Base-by-base conservation (phyloP, 1,140 invertebrate species). In the Cardiocondyla obscurior region DNA sequence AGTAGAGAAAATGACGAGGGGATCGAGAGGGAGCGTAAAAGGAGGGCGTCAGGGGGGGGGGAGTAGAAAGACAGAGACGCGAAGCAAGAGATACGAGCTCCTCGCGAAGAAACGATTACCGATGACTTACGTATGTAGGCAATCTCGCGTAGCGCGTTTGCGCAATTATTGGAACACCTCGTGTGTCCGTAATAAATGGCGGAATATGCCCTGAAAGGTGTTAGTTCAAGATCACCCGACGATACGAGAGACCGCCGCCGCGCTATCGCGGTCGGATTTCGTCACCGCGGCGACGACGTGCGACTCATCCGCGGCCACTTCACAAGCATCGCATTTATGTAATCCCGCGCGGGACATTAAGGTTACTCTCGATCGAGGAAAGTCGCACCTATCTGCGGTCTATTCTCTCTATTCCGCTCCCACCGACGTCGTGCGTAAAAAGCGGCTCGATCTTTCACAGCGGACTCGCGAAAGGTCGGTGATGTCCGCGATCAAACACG, bases 111-210 rank as follows among this genome's bases (percentile, higher is more conserved):
- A 87, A 76, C 87, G 90, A 93, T 93, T 92, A 91, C 89, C 88
- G 85, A 90, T 90, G 91, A 90, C 90, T 90, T 91, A 91, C 89
- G 90, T 91, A 91, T 91, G 87, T 90, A 91, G 84, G 84, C 87
- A 92, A 92, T 92, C 90, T 91, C 87, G 87, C 72, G 39, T 62
- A 46, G 86, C 64, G 86, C 64, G 89, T 91, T 93, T 92, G 90
- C 90, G 90, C 91, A 92, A 93, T 93, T 93, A 92, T 92, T 92
- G 85, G 88, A 93, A 92, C 89, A 89, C 89, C 88, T 90, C 86
- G 84, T 92, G 55, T 60, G 90, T 90, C 83, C 88, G 89, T 91
- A 90, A 91, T 90, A 92, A 91, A 92, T 91, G 88, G 86, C 79
- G 86, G 89, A 90, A 90, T 91, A 88, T 92, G 88, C 88, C 89